Evolutionary conservation across 2,888 invertebrate species (phyloP), one percentile per base, ranked within the genome.

Genomic region (Cantharis rustica): DNA sequence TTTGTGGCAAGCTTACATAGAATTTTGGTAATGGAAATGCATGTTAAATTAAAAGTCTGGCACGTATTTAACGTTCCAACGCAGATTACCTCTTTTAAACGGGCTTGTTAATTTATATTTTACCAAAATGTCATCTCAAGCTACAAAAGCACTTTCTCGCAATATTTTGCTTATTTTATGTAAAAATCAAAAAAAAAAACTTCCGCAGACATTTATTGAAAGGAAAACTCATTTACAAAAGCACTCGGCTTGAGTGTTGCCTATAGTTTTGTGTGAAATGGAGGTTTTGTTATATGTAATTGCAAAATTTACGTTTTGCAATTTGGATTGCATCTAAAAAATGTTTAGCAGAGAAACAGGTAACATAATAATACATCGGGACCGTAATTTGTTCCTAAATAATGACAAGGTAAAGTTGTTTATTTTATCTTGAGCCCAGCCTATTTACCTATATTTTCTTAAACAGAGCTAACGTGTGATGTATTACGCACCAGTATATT

Each of bases 11-110:
- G 69, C 73, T 75, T 61, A 71, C 73, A 71, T 73, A 68, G 74
- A 76, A 76, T 76, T 79, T 79, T 68, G 72, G 79, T 79, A 79
- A 79, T 79, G 75, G 79, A 79, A 79, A 76, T 71, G 72, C 75
- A 79, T 72, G 79, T 75, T 76, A 76, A 79, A 79, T 79, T 79
- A 79, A 79, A 79, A 75, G 75, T 70, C 75, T 27, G 63, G 69
- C 78, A 78, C 73, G 75, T 75, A 78, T 75, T 75, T 73, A 78
- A 71, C 66, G 69, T 72, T 61, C 63, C 68, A 74, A 31, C 62
- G 31, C 23, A 75, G 78, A 78, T 75, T 78, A 78, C 71, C 47
- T 69, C 72, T 73, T 72, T 47, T 47, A 69, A 71, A 74, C 71
- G 73, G 70, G 76, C 47, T 63, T 16, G 31, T 47, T 20, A 68